A percentile compares a stretch with the other conserved stretches of the same genome.
phyloP scores from a whole-genome alignment of 1,140 invertebrate genomes.

The Procambarus clarkii region DNA sequence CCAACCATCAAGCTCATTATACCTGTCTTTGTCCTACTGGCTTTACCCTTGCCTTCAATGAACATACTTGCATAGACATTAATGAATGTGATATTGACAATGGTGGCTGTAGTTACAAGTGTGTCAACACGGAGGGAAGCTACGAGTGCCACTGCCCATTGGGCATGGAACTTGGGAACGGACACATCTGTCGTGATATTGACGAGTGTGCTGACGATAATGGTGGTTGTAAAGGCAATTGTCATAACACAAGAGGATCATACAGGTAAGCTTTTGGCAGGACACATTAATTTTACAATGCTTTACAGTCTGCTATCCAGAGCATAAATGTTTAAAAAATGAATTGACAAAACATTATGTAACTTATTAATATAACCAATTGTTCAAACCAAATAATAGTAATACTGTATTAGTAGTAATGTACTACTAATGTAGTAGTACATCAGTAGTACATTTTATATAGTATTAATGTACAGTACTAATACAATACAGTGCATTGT shows the following conservation, averaged over 20 bases:
- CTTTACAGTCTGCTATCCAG: no score
- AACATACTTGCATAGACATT: constrained; percentile 74
- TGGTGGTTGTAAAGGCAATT: constrained; percentile 79
- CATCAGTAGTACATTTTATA: no score
- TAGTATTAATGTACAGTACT: no score
- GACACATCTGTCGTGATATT: constrained; percentile 76
- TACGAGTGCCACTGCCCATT: constrained; percentile 75
- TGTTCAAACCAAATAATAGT: no score
- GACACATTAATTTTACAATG: no score
- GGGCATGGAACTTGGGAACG: constrained; percentile 76
- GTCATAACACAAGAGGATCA: constrained; percentile 79
- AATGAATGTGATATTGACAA: constrained; percentile 75
- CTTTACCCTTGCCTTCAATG: constrained; percentile 72
- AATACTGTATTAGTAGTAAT: no score
- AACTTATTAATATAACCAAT: no score
- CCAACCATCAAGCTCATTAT: constrained; percentile 75
- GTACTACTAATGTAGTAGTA: no score
- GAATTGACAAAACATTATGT: no score
- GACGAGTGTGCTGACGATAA: constrained; percentile 76
- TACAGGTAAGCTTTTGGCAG: constrained; percentile 77
- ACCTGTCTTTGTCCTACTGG: constrained; percentile 76
- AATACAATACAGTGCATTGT: no score
- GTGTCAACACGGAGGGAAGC: constrained; percentile 86
- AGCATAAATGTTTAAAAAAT: no score
- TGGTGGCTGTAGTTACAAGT: constrained; percentile 84